Conservation (phyloP, 2,113 vertebrate species). For the Hippoglossus stenolepis region DNA sequence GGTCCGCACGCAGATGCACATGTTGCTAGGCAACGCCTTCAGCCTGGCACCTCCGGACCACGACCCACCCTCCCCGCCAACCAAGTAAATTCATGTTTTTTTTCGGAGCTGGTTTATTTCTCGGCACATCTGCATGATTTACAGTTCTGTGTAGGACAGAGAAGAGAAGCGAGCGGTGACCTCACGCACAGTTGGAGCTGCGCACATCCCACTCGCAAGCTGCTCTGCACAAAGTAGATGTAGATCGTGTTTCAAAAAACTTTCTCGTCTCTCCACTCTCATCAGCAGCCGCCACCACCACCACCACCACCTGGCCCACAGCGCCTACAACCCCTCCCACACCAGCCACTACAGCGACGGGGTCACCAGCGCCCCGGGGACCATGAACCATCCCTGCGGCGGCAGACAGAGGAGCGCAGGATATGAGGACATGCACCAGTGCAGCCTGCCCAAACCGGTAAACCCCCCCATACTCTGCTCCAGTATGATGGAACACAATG, state of each 20-base stretch:
- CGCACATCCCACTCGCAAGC: constrained; percentile 29
- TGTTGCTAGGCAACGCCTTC: constrained; percentile 97
- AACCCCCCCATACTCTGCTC: too few species aligned
- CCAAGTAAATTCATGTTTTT: constrained; percentile 61
- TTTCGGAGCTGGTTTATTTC: constrained; percentile 6
- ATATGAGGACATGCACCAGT: constrained; percentile 96
- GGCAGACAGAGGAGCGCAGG: constrained; percentile 91
- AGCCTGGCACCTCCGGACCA: constrained; percentile 94
- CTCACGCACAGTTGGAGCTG: constrained; percentile 9
- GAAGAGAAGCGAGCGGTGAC: constrained; percentile 12
- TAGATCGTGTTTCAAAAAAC: not conserved
- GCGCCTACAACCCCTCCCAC: constrained; percentile 88
- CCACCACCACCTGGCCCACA: constrained; percentile 79
- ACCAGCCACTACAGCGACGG: constrained; percentile 93
- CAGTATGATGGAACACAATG: too few species aligned
- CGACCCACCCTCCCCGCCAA: constrained; percentile 76
- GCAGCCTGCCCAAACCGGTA: constrained; percentile 96
- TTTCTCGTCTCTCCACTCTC: constrained; percentile 20
- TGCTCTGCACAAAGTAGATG: not conserved
- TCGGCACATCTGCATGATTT: constrained; percentile 44
- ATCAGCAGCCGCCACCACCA: constrained; percentile 76
- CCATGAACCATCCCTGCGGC: constrained; percentile 91
- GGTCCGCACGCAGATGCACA: constrained; percentile 97
- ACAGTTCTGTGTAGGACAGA: constrained; percentile 15
- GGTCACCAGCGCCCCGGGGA: constrained; percentile 97